Base-by-base conservation (phyloP, 1,140 invertebrate genomes). In the Nephotettix cincticeps region DNA sequence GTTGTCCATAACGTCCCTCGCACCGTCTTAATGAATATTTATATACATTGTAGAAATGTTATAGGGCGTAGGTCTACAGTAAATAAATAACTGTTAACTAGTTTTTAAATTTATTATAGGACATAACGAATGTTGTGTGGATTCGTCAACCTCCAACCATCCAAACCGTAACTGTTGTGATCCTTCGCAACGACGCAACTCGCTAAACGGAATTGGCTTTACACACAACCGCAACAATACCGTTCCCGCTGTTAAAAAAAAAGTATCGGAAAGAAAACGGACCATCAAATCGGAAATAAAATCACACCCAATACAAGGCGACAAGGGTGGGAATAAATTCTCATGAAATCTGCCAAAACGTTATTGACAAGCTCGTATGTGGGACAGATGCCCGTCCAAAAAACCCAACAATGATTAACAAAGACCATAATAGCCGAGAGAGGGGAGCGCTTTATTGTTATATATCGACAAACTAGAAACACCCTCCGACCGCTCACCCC, bases 401-500 rank as follows among this genome's bases (percentile, higher is more conserved):
- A 67, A 43, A 43, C 2, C 14, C 36, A 67, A 67, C 64, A 67
- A 67, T 67, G 64, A 43, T 43, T 43, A 65, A 65, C 63, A 65
- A 65, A 65, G 63, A n/a, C 29, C 64, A 45, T 67, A 67, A 67
- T 67, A 67, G 40, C 64, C 64, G n/a, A 13, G 17, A 29, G 40
- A 67, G 17, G 36, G 40, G 64, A 64, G 64, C 32, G 9, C 21
- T 32, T 19, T 45, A 43, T 67, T 43, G 32, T 67, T 40, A 27
- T 45, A 67, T 67, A 67, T 67, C 64, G 64, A 67, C 64, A 67
- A 67, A 67, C 64, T 67, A 43, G 64, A 45, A 45, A 45, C 64
- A 67, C 64, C 64, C 64, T 40, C 64, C 40, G 1, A 28, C 6
- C 29, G 2, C 43, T 9, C 64, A 32, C 64, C 36, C 25, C 64